Evolutionary conservation across 2,888 invertebrate genomes (phyloP), one percentile per base, ranked within the genome.

Genomic region (Thecocarcelia acutangulata): DNA sequence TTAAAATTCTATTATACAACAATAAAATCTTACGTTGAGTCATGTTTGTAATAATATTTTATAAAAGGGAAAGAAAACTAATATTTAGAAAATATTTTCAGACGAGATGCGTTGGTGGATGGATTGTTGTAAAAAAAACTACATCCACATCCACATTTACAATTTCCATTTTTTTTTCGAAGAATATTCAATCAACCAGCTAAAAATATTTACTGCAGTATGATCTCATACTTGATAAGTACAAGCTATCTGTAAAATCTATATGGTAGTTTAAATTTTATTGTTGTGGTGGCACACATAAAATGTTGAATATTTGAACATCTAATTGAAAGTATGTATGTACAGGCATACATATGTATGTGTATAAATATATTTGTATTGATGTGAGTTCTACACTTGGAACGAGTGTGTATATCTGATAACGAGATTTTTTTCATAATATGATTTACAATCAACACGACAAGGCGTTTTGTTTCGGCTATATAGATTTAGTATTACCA

Each of bases 101-200:
- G 17, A 56, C 40, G 46, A 76, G 69, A 76, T 76, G 76, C 69
- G 76, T 76, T 76, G 76, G 76, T 59, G 76, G 69, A 0, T 37
- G 52, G 52, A 58, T 58, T 58, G 46, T 24, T 64, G 54, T 37
- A 54, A 61, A 9, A 61, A 9, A 15, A 56, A 40, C 48, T 46
- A 64, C 24, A 64, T 24, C 48, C 9, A 37, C n/a, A 72, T 28
- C 9, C 5, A 69, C 17, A 59, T 54, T 61, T 12, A 59, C 15
- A 46, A 40, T 73, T 50, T 42, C 12, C n/a, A 21, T 37, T 66
- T 12, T 40, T 42, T 54, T 48, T 48, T 54, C 46, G 58, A 74
- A 50, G 48, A 56, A 48, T 19, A 64, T 64, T 64, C 64, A 66
- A 48, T 64, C 28, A 33, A 74, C 19, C 19, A 59, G 37, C 52